A percentile compares a stretch with the other conserved stretches of the same genome.
These are phyloP conservation scores for Pimpla rufipes DNA, from an alignment of 2,888 invertebrate species.

Conservation along the genomic window DNA sequence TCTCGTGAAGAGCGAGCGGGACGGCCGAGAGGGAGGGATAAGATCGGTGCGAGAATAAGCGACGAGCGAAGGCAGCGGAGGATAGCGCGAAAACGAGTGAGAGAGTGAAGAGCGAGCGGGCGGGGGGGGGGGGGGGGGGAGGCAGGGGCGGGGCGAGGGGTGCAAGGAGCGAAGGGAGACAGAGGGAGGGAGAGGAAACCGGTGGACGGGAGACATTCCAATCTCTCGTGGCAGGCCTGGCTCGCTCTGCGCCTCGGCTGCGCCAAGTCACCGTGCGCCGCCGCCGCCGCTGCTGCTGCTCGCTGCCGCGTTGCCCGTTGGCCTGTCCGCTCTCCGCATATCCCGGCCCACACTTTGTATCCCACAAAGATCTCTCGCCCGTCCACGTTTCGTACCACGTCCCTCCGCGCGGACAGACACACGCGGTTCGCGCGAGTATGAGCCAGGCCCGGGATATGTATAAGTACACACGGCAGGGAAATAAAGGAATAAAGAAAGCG, in stretches of 20 bases:
- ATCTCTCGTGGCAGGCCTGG: slow-evolving; percentile 82
- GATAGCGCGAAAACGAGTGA: slow-evolving; percentile 61
- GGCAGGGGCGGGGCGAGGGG: not conserved
- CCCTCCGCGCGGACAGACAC: slow-evolving; percentile 25
- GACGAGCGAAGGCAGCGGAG: slow-evolving; percentile 46
- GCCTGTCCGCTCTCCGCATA: slow-evolving; percentile 55
- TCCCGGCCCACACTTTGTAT: slow-evolving; percentile 50
- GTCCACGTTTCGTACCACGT: slow-evolving; percentile 39
- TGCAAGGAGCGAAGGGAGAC: slow-evolving; percentile 23
- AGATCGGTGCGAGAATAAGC: slow-evolving; percentile 68
- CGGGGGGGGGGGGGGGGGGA: not conserved
- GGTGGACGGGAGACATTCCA: slow-evolving; percentile 83
- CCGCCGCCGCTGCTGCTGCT: slow-evolving; percentile 30
- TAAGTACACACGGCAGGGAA: slow-evolving; percentile 4
- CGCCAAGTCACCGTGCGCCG: slow-evolving; percentile 9
- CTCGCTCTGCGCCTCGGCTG: slow-evolving; percentile 63
- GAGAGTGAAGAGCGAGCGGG: slow-evolving; percentile 22
- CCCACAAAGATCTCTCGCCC: slow-evolving; percentile 53
- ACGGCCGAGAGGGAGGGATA: slow-evolving; percentile 52
- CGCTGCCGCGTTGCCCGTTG: slow-evolving; percentile 69
- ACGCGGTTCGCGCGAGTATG: slow-evolving; percentile 20
- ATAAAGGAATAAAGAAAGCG: slow-evolving; percentile 43
- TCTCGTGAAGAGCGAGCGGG: slow-evolving; percentile 44
- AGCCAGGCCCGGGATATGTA: not conserved
- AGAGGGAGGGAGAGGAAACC: slow-evolving; percentile 49